Evolutionary conservation across 2,888 invertebrate species (phyloP).

Genomic region (Zygaena filipendulae): DNA sequence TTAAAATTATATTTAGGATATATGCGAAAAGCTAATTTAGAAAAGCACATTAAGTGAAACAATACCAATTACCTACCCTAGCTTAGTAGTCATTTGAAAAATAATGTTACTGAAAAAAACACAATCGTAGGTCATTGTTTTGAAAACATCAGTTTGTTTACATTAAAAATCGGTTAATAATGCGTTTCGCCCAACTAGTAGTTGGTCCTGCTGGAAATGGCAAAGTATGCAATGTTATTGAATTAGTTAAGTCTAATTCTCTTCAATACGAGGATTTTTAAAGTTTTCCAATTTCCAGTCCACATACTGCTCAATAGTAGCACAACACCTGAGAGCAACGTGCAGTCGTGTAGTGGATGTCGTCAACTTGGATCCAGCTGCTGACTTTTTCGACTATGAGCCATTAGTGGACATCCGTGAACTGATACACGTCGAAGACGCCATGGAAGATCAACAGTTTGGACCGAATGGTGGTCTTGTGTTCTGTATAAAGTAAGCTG

Average conservation of each 20-base stretch:
- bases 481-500: slow-evolving; percentile 92
- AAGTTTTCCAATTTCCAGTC: slow-evolving; percentile 73
- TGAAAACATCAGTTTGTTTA: no score
- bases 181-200: slow-evolving; percentile 95
- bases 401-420: slow-evolving; percentile 88
- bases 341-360: slow-evolving; percentile 84
- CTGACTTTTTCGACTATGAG: slow-evolving; percentile 94
- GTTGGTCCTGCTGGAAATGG: slow-evolving; percentile 98
- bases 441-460: slow-evolving; percentile 96
- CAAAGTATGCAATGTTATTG: slow-evolving; percentile 78
- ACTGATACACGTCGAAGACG: slow-evolving; percentile 94
- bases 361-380: slow-evolving; percentile 97
- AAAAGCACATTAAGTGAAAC: no score
- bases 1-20: no score
- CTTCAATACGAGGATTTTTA: no score
- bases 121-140: no score
- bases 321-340: slow-evolving; percentile 82
- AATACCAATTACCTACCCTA: no score
- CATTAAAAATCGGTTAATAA: no score
- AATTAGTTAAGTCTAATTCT: slow-evolving; percentile 1
- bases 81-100: no score
- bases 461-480: slow-evolving; percentile 98
- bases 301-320: slow-evolving; percentile 91
- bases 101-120: no score
- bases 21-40: no score